phyloP scores from a whole-genome alignment of 2,113 vertebrate genomes.

The Lepidothrix coronata region DNA sequence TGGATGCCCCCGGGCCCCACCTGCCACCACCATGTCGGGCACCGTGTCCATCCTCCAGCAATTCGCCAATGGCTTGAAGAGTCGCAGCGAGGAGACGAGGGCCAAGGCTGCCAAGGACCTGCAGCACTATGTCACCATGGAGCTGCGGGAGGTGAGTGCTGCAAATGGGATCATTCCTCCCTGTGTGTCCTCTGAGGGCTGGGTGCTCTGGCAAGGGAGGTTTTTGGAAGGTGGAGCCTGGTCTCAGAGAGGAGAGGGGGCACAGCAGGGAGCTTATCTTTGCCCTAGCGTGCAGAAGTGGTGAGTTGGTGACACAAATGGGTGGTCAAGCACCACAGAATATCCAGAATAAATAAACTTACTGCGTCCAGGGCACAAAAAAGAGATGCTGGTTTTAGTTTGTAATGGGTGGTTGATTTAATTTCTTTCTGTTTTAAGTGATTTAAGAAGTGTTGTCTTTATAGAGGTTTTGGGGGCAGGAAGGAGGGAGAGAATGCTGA shows the following conservation, averaged over 20 bases:
- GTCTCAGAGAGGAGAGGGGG: not conserved
- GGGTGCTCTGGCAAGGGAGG: not conserved
- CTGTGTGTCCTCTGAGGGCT: fast-evolving
- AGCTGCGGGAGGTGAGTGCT: conserved; percentile 88
- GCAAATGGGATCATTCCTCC: not conserved
- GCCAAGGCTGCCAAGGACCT: conserved; percentile 96
- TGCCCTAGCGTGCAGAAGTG: not conserved
- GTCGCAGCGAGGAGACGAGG: conserved; percentile 91
- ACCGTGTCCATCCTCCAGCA: conserved; percentile 94
- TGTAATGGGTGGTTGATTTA: not conserved
- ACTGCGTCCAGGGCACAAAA: not conserved
- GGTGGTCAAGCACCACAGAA: not conserved
- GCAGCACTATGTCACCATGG: conserved; percentile 98
- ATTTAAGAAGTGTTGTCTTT: not conserved
- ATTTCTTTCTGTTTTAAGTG: not conserved
- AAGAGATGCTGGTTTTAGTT: not conserved
- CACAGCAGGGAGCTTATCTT: not conserved
- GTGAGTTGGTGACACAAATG: not conserved
- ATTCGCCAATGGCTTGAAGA: conserved; percentile 94
- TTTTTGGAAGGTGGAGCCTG: not conserved
- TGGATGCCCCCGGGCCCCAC: conserved; percentile 52
- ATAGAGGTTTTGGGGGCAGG: not conserved
- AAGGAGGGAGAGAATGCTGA: not conserved
- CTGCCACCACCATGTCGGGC: conserved; percentile 79
- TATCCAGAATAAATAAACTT: not conserved